phyloP scores from a whole-genome alignment of 35 echinoderm and acorn worm genomes.

The Stichopus chloronotus region DNA sequence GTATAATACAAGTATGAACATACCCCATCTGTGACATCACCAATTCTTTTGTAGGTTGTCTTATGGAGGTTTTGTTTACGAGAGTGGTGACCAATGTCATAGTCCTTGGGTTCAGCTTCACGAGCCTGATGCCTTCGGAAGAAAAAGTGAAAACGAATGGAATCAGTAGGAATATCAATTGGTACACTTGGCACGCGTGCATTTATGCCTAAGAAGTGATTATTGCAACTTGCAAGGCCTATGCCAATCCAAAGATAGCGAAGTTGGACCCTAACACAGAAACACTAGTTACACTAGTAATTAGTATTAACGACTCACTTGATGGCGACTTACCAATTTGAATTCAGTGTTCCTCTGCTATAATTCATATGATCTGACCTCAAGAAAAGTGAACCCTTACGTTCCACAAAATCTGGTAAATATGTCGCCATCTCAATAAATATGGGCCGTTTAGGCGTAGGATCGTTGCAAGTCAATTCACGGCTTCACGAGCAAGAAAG shows the following conservation, averaged over 20 bases:
- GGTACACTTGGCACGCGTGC: no score
- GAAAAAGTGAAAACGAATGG: not conserved
- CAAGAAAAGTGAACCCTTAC: slow-evolving; percentile 94
- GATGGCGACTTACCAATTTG: slow-evolving; percentile 84
- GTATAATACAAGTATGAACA: not conserved
- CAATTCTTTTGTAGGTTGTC: slow-evolving; percentile 88
- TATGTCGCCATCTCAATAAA: slow-evolving; percentile 7
- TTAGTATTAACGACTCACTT: no score
- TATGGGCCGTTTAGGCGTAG: not conserved
- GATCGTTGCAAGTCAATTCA: not conserved
- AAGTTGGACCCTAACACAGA: no score
- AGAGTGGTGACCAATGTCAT: slow-evolving; percentile 75
- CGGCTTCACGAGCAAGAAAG: no score
- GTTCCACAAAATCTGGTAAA: slow-evolving; percentile 89
- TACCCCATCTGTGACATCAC: slow-evolving; percentile 91
- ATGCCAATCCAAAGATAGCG: no score
- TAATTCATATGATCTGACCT: slow-evolving; percentile 98
- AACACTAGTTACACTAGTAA: no score
- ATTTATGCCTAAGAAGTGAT: no score
- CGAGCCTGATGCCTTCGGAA: slow-evolving; percentile 84
- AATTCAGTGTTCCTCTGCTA: slow-evolving; percentile 95
- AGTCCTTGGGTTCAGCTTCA: slow-evolving; percentile 94
- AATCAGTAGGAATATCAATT: not conserved
- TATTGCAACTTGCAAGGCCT: no score
- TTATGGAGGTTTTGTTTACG: slow-evolving; percentile 77